Base-by-base conservation (phyloP, 2,888 invertebrate species). In the Yponomeuta evonymella region DNA sequence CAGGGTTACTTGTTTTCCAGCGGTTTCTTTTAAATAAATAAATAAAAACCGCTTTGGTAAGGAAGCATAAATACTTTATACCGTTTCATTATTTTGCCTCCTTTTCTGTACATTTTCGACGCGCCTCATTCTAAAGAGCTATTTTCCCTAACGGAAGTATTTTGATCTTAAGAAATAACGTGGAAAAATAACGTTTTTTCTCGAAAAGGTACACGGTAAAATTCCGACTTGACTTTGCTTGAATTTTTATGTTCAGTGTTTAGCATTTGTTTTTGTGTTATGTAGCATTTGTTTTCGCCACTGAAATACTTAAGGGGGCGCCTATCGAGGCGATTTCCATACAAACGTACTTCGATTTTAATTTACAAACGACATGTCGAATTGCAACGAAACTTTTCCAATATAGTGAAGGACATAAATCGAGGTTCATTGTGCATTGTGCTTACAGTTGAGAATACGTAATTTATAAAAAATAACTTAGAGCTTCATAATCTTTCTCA, bases 141-240 rank as follows among this genome's bases (percentile, higher is more conserved):
- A 58, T 15, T 58, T 58, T 58, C 51, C 51, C 15, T 15, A 15
- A 12, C 51, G 51, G 51, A 58, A 58, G 51, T 58, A 58, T 58
- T 58, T 58, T 15, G 51, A 12, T 58, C 51, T 58, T 58, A 12
- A 58, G 15, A 58, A 58, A 58, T 58, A 58, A 58, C 15, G 15
- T 58, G 15, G 15, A 58, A 58, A 15, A 58, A 58, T 58, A 58
- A 58, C 12, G 51, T 58, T 58, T 58, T 58, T 58, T 43, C 43
- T 43, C 15, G 5, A 15, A 58, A 58, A 58, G 15, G 15, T 15
- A 58, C 51, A 58, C 51, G 51, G 51, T 58, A 65, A 23, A 65
- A 29, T 65, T n/a, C 4, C 65, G 65, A 65, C 65, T 65, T 65
- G 65, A 65, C 29, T 65, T 65, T 65, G 8, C 11, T 15, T 65